phyloP scores from a whole-genome alignment of 2,888 invertebrate genomes.

The Plebejus anna region DNA sequence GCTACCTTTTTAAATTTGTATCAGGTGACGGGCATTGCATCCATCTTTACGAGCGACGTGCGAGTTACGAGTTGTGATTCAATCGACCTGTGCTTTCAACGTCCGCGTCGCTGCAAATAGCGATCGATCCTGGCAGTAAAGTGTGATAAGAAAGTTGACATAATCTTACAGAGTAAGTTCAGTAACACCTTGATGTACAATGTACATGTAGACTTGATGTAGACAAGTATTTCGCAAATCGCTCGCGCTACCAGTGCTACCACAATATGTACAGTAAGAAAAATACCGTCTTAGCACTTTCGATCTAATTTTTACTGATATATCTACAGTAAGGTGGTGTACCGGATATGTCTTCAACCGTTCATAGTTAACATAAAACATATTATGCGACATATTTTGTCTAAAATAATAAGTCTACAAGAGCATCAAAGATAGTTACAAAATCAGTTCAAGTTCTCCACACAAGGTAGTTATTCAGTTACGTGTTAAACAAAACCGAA shows the following conservation, averaged over 20 bases:
- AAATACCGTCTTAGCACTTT: too few relatives aligned
- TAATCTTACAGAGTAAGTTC: not conserved
- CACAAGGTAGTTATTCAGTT: not conserved
- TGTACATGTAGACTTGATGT: not conserved
- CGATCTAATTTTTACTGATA: too few relatives aligned
- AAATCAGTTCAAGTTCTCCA: not conserved
- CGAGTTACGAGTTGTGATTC: slow-evolving; percentile 11
- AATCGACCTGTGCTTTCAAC: not conserved
- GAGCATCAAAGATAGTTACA: not conserved
- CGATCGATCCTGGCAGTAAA: slow-evolving; percentile 15
- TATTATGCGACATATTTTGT: too few relatives aligned
- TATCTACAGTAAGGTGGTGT: too few relatives aligned
- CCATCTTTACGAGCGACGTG: slow-evolving; percentile 21
- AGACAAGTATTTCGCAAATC: not conserved
- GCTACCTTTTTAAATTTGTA: slow-evolving; percentile 14
- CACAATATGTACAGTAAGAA: not conserved
- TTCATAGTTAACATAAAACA: too few relatives aligned
- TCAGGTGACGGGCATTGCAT: not conserved
- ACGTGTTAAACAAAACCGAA: slow-evolving; percentile 6
- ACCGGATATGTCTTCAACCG: too few relatives aligned
- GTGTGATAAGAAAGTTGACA: not conserved
- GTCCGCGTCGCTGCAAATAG: slow-evolving; percentile 4
- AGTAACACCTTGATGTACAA: not conserved
- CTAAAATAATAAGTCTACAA: not conserved
- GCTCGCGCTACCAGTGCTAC: not conserved